A percentile compares a stretch with the other conserved stretches of the same genome.
phyloP scores from a whole-genome alignment of 2,797 vertebrate genomes.

The Phataginus tetradactyla region DNA sequence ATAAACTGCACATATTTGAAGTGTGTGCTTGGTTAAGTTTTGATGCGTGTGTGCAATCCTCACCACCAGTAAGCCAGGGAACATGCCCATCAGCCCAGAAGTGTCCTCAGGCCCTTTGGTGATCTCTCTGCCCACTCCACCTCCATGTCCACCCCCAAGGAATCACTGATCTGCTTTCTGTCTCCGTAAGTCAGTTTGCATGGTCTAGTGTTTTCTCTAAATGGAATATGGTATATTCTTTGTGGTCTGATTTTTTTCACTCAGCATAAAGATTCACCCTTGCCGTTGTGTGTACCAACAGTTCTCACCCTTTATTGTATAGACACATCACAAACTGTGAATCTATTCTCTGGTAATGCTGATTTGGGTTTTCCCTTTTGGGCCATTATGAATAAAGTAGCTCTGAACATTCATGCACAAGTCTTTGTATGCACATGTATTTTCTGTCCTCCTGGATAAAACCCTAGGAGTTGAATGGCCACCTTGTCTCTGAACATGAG shows the following conservation, averaged over 20 bases:
- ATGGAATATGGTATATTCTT: neutral
- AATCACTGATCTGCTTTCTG: neutral
- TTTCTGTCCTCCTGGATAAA: neutral
- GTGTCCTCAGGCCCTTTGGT: neutral
- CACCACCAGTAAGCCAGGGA: neutral
- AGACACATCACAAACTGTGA: rapidly evolving
- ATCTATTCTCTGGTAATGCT: neutral
- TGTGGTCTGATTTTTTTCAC: neutral
- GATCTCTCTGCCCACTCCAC: neutral
- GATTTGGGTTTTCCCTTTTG: neutral
- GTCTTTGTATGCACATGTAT: neutral
- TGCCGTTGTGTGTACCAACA: rapidly evolving
- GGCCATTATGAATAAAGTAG: neutral
- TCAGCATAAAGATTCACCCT: neutral
- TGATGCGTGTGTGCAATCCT: neutral
- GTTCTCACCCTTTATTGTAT: neutral
- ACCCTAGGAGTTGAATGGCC: neutral
- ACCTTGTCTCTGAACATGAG: neutral
- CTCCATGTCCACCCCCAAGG: neutral
- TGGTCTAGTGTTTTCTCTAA: neutral
- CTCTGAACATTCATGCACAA: neutral
- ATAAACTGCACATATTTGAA: neutral
- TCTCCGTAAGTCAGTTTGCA: neutral
- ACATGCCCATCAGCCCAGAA: neutral
- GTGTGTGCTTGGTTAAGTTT: neutral